Base-by-base conservation (phyloP, 2,888 invertebrate genomes). In the Carpatolechia fugitivella region DNA sequence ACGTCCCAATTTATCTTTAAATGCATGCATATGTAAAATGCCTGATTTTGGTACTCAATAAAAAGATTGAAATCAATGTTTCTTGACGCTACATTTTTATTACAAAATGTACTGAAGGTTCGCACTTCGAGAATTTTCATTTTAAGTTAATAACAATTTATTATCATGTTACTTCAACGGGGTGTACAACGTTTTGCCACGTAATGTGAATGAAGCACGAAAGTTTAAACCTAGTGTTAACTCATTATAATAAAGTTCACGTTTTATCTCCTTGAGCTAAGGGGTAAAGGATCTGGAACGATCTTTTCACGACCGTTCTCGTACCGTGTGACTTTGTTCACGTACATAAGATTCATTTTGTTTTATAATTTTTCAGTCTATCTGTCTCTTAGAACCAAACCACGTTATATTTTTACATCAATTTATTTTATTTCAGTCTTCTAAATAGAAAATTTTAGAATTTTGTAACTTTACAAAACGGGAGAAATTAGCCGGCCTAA, bases 321-420 rank as follows among this genome's bases (percentile, higher is more conserved):
- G 24, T 6, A 24, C 24, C 33, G 46, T 59, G 60, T 61, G 61
- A 64, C 66, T 66, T 68, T 60, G 65, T 70, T 69, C 71, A 59
- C 60, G 64, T 59, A 67, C 70, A 74, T 73, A 36, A 74, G 76
- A 76, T 79, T 78, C 68, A 82, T 81, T 82, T 76, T 79, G 82
- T 82, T 82, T 82, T 81, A 80, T 74, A 72, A 14, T 38, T 38
- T 16, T 7, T 41, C 40, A 18, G 18, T 18, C 40, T 2, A 18
- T 20, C 11, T 18, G 18, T 18, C 40, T 41, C 18, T 41, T 41
- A 8, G n/a, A 3, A 5, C 10, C 33, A n/a, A 6, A n/a, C 10
- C 3, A 8, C 33, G 1, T 33, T 33, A n/a, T n/a, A n/a, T n/a
- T n/a, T n/a, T n/a, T n/a, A n/a, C n/a, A n/a, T n/a, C n/a, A n/a